A percentile compares a stretch with the other conserved stretches of the same genome.
Evolutionary conservation across 1,140 invertebrate species (phyloP).

Genomic region (Drosophila leontia): DNA sequence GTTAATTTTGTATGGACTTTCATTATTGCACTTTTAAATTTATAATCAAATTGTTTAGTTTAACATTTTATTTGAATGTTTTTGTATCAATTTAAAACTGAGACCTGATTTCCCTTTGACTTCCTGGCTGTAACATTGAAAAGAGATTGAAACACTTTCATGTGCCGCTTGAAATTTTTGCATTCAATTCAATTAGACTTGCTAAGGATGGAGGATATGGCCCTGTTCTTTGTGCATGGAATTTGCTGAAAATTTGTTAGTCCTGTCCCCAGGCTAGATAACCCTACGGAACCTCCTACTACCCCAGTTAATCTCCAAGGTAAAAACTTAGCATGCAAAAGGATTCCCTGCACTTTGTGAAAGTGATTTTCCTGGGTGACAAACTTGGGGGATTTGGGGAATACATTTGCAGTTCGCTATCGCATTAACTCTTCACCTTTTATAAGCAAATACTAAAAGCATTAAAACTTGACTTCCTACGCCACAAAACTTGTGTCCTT

Average conservation of each 20-base stretch:
- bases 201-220: conserved; percentile 16
- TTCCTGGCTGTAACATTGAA: neutral
- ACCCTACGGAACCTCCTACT: conserved; percentile 38
- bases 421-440: conserved; percentile 71
- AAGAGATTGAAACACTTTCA: conserved; percentile 21
- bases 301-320: conserved; percentile 12
- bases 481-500: conserved; percentile 45
- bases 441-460: conserved; percentile 49
- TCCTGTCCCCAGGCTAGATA: conserved; percentile 72
- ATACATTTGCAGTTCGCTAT: conserved; percentile 47
- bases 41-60: no score
- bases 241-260: conserved; percentile 82
- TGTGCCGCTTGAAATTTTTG: conserved; percentile 60
- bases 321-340: conserved; percentile 56
- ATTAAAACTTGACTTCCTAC: conserved; percentile 64
- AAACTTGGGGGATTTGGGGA: conserved; percentile 61
- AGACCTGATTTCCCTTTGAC: neutral
- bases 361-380: conserved; percentile 68
- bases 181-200: conserved; percentile 78
- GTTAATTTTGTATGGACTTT: neutral
- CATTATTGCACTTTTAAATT: accelerated
- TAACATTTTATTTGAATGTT: no score
- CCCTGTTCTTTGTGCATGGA: conserved; percentile 74
- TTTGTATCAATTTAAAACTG: neutral
- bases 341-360: conserved; percentile 64